Evolutionary conservation across 2,888 invertebrate species (phyloP).

Genomic region (Drosophila infuscata): DNA sequence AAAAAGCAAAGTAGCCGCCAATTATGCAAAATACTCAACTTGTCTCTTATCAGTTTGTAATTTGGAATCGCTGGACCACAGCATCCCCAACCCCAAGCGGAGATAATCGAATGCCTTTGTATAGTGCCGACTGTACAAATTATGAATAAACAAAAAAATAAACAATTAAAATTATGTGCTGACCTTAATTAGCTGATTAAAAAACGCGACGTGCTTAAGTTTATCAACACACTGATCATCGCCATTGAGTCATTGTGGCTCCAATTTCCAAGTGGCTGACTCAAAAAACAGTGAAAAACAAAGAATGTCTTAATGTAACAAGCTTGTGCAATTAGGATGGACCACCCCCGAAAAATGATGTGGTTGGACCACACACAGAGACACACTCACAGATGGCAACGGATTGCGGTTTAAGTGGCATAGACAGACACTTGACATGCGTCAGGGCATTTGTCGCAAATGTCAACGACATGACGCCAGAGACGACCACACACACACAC

Average conservation of each 20-base stretch:
- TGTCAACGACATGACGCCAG: conserved; percentile 79
- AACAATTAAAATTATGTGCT: conserved; percentile 66
- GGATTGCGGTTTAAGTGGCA: conserved; percentile 43
- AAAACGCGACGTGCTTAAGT: conserved; percentile 21
- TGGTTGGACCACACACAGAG: conserved; percentile 60
- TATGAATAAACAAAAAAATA: conserved; percentile 67
- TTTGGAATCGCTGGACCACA: conserved; percentile 28
- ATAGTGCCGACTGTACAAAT: conserved; percentile 49
- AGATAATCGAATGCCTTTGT: conserved; percentile 63
- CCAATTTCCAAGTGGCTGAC: conserved; percentile 27
- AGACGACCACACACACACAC: conserved; percentile 63
- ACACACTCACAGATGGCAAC: conserved; percentile 17
- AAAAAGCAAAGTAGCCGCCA: conserved; percentile 72
- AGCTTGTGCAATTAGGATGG: conserved; percentile 69
- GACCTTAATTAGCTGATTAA: conserved; percentile 75
- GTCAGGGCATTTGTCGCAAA: conserved; percentile 76
- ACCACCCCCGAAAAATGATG: conserved; percentile 61
- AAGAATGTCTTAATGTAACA: conserved; percentile 48
- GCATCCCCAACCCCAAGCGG: conserved; percentile 6
- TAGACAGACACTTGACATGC: conserved; percentile 71
- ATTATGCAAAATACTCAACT: conserved; percentile 62
- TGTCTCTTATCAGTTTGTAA: conserved; percentile 60
- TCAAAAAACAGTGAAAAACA: conserved; percentile 27
- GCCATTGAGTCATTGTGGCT: conserved; percentile 51
- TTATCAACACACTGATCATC: conserved; percentile 9